These are phyloP conservation scores for Hippolais icterina DNA, from an alignment of 2,113 vertebrate species.

Conservation along the genomic window DNA sequence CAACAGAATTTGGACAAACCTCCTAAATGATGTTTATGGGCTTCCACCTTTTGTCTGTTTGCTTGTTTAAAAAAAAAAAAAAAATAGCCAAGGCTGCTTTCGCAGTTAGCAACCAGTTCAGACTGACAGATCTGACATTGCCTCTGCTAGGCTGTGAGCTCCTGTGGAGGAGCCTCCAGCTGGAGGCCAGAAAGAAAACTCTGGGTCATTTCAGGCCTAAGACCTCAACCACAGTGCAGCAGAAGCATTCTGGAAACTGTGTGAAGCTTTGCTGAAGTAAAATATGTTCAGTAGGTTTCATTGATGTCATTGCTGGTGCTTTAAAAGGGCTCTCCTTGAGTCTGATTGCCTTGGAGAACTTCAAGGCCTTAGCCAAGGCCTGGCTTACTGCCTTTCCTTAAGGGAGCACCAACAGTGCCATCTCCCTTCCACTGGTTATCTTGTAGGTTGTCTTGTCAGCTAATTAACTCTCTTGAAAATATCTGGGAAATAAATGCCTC, in stretches of 20 bases:
- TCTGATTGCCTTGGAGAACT: neutral
- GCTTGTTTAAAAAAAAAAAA: neutral
- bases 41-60: neutral
- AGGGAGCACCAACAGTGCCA: neutral
- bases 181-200: neutral
- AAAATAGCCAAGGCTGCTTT: neutral
- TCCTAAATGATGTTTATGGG: neutral
- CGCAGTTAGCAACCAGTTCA: neutral
- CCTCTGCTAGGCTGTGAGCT: neutral
- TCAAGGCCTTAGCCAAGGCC: neutral
- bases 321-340: neutral
- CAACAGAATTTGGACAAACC: neutral
- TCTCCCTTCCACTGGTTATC: neutral
- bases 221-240: neutral
- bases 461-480: neutral
- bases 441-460: neutral
- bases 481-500: neutral
- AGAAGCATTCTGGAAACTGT: neutral
- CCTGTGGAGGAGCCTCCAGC: neutral
- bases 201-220: neutral
- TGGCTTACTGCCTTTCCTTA: neutral
- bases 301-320: neutral
- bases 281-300: neutral
- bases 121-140: neutral
- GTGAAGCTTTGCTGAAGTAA: neutral